A percentile compares a stretch with the other conserved stretches of the same genome.
Conservation (phyloP, 2,797 vertebrate genomes). For the Eleutherodactylus coqui region DNA sequence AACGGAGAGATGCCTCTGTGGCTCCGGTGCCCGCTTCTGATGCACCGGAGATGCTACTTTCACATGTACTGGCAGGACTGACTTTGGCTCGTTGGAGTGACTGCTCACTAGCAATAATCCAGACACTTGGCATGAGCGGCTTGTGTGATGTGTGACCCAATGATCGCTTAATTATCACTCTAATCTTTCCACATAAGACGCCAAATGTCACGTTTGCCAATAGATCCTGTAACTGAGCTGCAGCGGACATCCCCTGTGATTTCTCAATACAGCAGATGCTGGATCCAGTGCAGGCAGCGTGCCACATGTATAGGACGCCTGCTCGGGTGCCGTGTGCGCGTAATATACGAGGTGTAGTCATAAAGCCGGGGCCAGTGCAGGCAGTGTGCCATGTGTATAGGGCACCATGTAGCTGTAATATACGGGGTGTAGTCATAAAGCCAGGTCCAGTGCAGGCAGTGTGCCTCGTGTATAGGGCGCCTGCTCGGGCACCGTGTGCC, state of each 20-base stretch:
- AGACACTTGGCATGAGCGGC: background rate
- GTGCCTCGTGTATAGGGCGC: too few relatives aligned
- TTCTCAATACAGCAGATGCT: background rate
- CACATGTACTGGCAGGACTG: background rate
- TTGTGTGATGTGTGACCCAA: background rate
- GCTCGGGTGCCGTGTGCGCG: too few relatives aligned
- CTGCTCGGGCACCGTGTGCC: too few relatives aligned
- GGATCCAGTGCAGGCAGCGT: background rate
- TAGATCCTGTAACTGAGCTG: background rate
- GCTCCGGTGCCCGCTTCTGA: background rate
- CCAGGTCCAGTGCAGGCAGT: too few relatives aligned
- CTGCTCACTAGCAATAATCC: slow-evolving; percentile 9
- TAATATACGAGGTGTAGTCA: too few relatives aligned
- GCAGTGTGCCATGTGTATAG: too few relatives aligned
- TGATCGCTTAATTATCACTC: slow-evolving; percentile 18
- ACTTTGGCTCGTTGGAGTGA: background rate
- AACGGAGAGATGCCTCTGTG: too few relatives aligned
- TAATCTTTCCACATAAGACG: slow-evolving; percentile 17
- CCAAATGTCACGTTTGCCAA: slow-evolving; percentile 9
- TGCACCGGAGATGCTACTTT: background rate
- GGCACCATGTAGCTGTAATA: too few relatives aligned
- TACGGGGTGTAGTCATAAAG: too few relatives aligned
- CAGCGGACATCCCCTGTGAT: background rate
- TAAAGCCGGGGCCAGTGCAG: too few relatives aligned
- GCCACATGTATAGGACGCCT: too few relatives aligned